These are phyloP conservation scores for Cantharis rustica DNA, from an alignment of 2,888 invertebrate species.

Conservation along the genomic window DNA sequence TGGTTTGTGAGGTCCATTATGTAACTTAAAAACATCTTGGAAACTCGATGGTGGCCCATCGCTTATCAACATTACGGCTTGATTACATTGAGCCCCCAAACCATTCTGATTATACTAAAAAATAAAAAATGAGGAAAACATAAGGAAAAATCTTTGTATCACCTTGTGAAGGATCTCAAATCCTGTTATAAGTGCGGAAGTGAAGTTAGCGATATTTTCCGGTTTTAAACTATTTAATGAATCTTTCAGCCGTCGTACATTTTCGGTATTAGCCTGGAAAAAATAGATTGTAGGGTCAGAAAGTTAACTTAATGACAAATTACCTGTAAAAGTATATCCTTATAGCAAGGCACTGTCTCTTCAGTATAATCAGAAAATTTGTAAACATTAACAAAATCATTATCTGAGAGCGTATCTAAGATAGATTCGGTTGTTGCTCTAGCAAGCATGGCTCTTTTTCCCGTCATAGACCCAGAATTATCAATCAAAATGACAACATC, in stretches of 20 bases:
- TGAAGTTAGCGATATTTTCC: conserved; percentile 87
- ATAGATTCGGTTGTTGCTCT: conserved; percentile 87
- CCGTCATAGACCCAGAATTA: conserved; percentile 86
- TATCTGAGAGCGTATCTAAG: conserved; percentile 92
- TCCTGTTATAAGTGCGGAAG: conserved; percentile 87
- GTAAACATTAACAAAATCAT: conserved; percentile 96
- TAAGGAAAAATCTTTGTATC: conserved; percentile 13
- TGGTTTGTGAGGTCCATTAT: conserved; percentile 93
- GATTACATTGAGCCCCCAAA: conserved; percentile 93
- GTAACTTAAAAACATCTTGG: conserved; percentile 68
- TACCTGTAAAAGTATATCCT: conserved; percentile 87
- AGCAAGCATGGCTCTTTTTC: conserved; percentile 82
- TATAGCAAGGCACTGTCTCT: conserved; percentile 89
- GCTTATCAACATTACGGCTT: conserved; percentile 96
- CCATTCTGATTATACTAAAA: conserved; percentile 79
- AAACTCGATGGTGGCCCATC: conserved; percentile 83
- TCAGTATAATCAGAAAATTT: conserved; percentile 84
- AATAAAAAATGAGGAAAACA: conserved; percentile 4
- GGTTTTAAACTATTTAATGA: conserved; percentile 75
- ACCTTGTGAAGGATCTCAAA: conserved; percentile 91
- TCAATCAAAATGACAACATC: conserved; percentile 95
- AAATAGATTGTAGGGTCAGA: neutral
- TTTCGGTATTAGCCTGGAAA: conserved; percentile 78
- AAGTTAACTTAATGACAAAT: neutral
- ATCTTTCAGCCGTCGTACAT: conserved; percentile 78